Percentiles rank a stretch among this genome's conserved stretches.
These are phyloP conservation scores for Kudoa iwatai DNA, from an alignment of 30 jellyfish, hydroid and myxozoan species.

Conservation along the genomic window DNA sequence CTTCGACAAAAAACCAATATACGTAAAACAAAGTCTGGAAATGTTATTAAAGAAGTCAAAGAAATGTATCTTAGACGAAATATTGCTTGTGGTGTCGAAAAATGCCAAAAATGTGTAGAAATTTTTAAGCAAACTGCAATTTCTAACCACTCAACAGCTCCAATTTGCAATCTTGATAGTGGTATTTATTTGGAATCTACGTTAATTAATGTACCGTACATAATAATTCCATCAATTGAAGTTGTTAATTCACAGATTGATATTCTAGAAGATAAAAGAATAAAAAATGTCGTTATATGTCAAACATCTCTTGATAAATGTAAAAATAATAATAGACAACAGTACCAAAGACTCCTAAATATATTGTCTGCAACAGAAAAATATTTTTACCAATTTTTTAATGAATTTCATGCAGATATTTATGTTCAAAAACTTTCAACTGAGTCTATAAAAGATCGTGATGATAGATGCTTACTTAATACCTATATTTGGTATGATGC, in stretches of 20 bases:
- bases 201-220: too few relatives aligned
- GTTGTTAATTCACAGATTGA: too few relatives aligned
- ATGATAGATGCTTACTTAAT: too few relatives aligned
- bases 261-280: slow-evolving; percentile 23
- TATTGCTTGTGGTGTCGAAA: slow-evolving; percentile 48
- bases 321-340: background rate
- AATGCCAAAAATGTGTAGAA: slow-evolving; percentile 15
- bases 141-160: too few relatives aligned
- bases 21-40: slow-evolving; percentile 59
- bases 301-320: slow-evolving; percentile 33
- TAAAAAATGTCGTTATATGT: slow-evolving; percentile 17
- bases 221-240: too few relatives aligned
- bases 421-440: too few relatives aligned
- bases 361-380: slow-evolving; percentile 12
- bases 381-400: slow-evolving; percentile 16
- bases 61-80: slow-evolving; percentile 83
- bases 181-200: too few relatives aligned
- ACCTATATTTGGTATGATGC: too few relatives aligned
- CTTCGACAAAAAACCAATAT: slow-evolving; percentile 13
- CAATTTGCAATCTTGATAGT: too few relatives aligned
- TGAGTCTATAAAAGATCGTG: too few relatives aligned
- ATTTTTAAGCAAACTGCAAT: background rate
- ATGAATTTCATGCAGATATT: slow-evolving; percentile 89
- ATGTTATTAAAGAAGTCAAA: slow-evolving; percentile 28
- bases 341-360: slow-evolving; percentile 28